Evolutionary conservation across 1,140 invertebrate genomes (phyloP).

Genomic region (Apis florea): DNA sequence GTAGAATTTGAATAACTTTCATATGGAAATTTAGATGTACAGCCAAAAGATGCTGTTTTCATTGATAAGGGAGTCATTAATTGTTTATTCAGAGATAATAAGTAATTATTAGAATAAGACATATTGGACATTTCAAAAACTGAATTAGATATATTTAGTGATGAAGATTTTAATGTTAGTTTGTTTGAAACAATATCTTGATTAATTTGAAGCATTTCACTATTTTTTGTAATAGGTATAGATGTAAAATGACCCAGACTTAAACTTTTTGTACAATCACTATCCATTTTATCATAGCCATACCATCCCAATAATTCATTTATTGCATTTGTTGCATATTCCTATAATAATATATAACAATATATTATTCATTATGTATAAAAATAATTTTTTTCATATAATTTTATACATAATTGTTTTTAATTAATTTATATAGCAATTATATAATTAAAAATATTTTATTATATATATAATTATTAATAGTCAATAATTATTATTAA

Average conservation of each 20-base stretch:
- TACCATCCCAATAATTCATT: constrained; percentile 94
- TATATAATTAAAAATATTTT: too few relatives aligned
- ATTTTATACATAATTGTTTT: not conserved
- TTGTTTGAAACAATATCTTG: constrained; percentile 47
- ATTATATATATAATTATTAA: too few relatives aligned
- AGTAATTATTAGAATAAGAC: constrained; percentile 45
- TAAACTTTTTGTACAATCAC: constrained; percentile 76
- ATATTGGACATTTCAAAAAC: constrained; percentile 52
- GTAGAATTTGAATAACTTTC: constrained; percentile 67
- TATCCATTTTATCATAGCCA: constrained; percentile 88
- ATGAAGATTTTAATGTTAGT: constrained; percentile 56
- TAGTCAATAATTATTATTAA: not conserved
- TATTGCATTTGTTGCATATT: constrained; percentile 94
- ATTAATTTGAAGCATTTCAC: constrained; percentile 49
- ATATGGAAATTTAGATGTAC: constrained; percentile 50
- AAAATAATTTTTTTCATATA: not conserved
- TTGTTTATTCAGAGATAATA: constrained; percentile 51
- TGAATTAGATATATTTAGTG: constrained; percentile 55
- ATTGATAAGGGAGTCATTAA: constrained; percentile 58
- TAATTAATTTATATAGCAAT: too few relatives aligned
- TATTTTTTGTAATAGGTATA: constrained; percentile 41
- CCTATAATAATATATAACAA: constrained; percentile 82
- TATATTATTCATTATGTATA: not conserved
- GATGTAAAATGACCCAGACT: constrained; percentile 72
- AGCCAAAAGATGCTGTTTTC: constrained; percentile 48